Percentiles rank a stretch among this genome's conserved stretches.
Evolutionary conservation across 1,140 invertebrate genomes (phyloP).

Genomic region (Meloidogyne floridensis): DNA sequence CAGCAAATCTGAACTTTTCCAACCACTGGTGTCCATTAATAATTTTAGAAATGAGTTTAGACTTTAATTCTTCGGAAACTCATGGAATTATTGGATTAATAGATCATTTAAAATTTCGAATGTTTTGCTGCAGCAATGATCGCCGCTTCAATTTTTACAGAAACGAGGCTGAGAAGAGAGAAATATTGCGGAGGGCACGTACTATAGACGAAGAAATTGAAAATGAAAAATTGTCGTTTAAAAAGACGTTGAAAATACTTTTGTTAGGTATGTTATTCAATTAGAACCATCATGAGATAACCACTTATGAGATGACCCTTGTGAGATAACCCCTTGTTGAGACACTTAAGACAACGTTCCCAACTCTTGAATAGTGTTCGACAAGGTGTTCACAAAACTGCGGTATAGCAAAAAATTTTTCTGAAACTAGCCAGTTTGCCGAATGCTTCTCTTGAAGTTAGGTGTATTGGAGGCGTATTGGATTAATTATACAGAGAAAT

Average conservation of each 20-base stretch:
- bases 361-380: too few species aligned
- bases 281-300: too few species aligned
- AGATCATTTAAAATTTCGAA: background rate
- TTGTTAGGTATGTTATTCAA: constrained; percentile 39
- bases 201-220: constrained; percentile 51
- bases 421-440: too few species aligned
- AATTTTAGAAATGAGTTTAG: background rate
- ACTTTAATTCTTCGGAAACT: background rate
- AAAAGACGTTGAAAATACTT: constrained; percentile 55
- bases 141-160: constrained; percentile 21
- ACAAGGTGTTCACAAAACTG: too few species aligned
- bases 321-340: too few species aligned
- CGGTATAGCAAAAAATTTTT: background rate
- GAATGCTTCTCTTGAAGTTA: too few species aligned
- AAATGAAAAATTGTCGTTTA: constrained; percentile 41
- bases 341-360: too few species aligned
- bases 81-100: background rate
- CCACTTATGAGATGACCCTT: too few species aligned
- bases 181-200: constrained; percentile 31
- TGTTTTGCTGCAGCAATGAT: constrained; percentile 17
- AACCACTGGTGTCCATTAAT: too few species aligned
- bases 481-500: too few species aligned
- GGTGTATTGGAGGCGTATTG: too few species aligned
- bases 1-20: too few species aligned
- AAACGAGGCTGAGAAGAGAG: constrained; percentile 29